Evolutionary conservation across 2,113 vertebrate genomes (phyloP).

Genomic region (Lontra canadensis): DNA sequence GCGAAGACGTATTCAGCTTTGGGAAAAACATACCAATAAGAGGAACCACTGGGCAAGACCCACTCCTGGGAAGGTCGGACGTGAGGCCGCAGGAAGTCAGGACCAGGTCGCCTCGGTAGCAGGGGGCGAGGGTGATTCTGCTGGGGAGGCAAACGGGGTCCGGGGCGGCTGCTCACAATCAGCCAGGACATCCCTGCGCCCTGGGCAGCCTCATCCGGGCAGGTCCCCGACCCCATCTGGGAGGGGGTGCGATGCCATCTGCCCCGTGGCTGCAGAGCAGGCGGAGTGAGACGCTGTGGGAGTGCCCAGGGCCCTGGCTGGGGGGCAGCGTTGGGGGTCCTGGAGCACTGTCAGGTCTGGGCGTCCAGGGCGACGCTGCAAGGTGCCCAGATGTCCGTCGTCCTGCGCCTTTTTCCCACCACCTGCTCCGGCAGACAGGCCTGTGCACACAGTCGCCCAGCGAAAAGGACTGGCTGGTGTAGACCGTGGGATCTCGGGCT

Average conservation of each 20-base stretch:
- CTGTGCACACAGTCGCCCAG: not conserved
- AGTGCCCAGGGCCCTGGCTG: not conserved
- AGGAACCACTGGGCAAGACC: not conserved
- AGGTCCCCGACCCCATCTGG: not conserved
- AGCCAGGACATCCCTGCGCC: not conserved
- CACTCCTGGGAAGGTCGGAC: not conserved
- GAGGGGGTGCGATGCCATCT: accelerated
- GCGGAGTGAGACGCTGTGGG: accelerated
- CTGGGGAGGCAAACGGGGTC: not conserved
- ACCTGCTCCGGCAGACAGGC: accelerated
- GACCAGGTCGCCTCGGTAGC: too few relatives aligned
- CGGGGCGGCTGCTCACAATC: accelerated
- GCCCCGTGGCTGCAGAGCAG: accelerated
- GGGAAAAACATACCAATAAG: not conserved
- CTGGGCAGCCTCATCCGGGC: not conserved
- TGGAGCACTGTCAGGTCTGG: accelerated
- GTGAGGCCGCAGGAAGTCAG: too few relatives aligned
- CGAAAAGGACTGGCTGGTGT: not conserved
- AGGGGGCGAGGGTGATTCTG: not conserved
- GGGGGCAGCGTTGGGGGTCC: not conserved
- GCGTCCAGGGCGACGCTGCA: accelerated
- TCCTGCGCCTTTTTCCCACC: accelerated
- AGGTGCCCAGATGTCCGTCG: accelerated
- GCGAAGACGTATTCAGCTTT: not conserved
- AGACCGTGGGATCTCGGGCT: not conserved